phyloP scores from a whole-genome alignment of 2,113 vertebrate species.

The Lasiurus borealis region DNA sequence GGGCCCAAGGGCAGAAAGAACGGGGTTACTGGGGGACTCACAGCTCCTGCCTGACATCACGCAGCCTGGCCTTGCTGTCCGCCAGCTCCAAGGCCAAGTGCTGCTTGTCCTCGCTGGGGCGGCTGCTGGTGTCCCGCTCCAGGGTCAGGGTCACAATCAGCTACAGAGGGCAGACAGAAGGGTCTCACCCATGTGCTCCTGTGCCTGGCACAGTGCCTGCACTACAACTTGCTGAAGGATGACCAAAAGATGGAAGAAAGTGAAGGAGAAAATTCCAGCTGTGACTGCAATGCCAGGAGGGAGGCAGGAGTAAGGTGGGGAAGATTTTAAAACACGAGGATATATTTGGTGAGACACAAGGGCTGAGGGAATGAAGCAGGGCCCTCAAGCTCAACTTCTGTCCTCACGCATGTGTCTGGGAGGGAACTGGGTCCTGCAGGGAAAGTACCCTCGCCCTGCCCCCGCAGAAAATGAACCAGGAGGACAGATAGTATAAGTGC shows the following conservation, averaged over 20 bases:
- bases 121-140: conserved; percentile 91
- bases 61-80: conserved; percentile 94
- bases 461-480: not conserved
- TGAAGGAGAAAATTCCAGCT: not conserved
- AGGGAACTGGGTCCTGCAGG: fast-evolving
- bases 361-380: fast-evolving
- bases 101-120: conserved; percentile 94
- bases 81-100: conserved; percentile 97
- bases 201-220: not conserved
- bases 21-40: conserved; percentile 85
- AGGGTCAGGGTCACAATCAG: conserved; percentile 95
- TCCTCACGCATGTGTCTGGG: not conserved
- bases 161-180: conserved; percentile 79
- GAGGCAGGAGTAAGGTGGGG: not conserved
- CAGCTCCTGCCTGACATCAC: conserved; percentile 95
- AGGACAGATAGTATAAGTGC: not conserved
- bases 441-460: not conserved
- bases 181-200: fast-evolving
- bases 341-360: fast-evolving
- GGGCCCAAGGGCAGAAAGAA: no score
- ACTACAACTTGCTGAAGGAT: not conserved
- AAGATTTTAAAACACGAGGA: not conserved
- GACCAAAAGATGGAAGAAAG: not conserved
- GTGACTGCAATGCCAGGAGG: not conserved
- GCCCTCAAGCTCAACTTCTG: fast-evolving